Conservation (phyloP, 2,797 vertebrate species). For the Petrocephalus schoutedeni region DNA sequence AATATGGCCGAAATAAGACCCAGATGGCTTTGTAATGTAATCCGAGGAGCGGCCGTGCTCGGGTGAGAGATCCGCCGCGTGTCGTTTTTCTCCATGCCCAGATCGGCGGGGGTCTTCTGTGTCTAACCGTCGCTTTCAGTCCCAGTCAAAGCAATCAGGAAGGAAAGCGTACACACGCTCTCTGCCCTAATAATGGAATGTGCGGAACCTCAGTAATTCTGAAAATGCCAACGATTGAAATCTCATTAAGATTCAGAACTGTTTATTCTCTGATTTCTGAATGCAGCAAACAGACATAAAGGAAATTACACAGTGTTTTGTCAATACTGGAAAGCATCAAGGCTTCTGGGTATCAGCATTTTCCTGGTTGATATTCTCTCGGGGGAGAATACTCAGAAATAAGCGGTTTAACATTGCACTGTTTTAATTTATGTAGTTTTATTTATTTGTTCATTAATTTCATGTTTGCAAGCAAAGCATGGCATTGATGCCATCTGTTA, state of each 20-base stretch:
- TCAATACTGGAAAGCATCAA: neutral
- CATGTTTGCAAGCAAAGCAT: neutral
- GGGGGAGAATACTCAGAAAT: slow-evolving; percentile 3
- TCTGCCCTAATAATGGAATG: neutral
- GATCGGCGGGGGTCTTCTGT: neutral
- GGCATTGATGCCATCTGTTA: slow-evolving; percentile 1
- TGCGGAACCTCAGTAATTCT: neutral
- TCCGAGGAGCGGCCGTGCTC: neutral
- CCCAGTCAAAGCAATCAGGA: neutral
- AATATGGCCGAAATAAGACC: slow-evolving; percentile 13
- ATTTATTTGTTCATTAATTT: neutral
- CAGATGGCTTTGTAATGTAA: neutral
- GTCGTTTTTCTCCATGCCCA: neutral
- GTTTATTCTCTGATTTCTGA: slow-evolving; percentile 8
- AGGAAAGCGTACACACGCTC: neutral
- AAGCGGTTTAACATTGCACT: neutral
- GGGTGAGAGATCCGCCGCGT: neutral
- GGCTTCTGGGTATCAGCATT: slow-evolving; percentile 3
- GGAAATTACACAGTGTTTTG: slow-evolving; percentile 14
- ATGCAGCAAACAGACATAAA: slow-evolving; percentile 1
- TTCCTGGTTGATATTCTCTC: slow-evolving; percentile 10
- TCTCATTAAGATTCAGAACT: slow-evolving; percentile 17
- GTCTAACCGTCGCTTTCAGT: neutral
- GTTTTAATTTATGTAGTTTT: neutral
- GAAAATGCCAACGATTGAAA: neutral